Percentiles rank a stretch among this genome's conserved stretches.
Conservation (phyloP, 1,140 invertebrate species). For the Diabrotica undecimpunctata region DNA sequence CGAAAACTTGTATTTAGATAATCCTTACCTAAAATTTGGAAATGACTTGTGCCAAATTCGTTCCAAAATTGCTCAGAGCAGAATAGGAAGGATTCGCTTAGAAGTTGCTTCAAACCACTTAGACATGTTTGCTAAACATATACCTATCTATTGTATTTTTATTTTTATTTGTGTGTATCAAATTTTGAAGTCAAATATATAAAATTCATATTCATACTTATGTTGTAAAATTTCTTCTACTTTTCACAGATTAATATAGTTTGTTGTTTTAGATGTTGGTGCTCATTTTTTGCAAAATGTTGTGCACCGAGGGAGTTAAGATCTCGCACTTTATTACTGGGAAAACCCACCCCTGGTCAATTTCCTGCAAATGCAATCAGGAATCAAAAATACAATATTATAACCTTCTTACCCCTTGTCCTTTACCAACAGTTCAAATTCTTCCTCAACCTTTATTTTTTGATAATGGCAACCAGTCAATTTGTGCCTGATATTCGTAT, state of each 20-base stretch:
- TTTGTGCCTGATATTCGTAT: conserved; percentile 96
- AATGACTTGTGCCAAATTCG: too few relatives aligned
- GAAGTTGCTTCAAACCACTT: too few relatives aligned
- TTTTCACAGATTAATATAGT: conserved; percentile 8
- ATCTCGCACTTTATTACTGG: conserved; percentile 63
- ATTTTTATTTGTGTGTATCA: too few relatives aligned
- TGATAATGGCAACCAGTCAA: conserved; percentile 96
- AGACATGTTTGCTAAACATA: too few relatives aligned
- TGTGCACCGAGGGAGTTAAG: conserved; percentile 63
- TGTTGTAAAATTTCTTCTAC: too few relatives aligned
- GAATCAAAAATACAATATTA: conserved; percentile 98
- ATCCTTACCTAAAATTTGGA: too few relatives aligned
- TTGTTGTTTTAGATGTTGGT: conserved; percentile 57
- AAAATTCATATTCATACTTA: too few relatives aligned
- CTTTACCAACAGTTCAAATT: conserved; percentile 99
- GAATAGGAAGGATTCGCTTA: too few relatives aligned
- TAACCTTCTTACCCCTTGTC: conserved; percentile 96
- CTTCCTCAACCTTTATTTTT: conserved; percentile 97
- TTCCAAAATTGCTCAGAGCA: too few relatives aligned
- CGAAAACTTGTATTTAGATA: too few relatives aligned
- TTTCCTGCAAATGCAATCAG: conserved; percentile 94
- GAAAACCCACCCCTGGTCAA: conserved; percentile 65
- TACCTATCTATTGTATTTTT: too few relatives aligned
- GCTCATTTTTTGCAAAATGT: conserved; percentile 64
- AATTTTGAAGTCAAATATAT: too few relatives aligned